These are phyloP conservation scores for Mycalesis mineus DNA, from an alignment of 2,888 invertebrate species.

Conservation along the genomic window DNA sequence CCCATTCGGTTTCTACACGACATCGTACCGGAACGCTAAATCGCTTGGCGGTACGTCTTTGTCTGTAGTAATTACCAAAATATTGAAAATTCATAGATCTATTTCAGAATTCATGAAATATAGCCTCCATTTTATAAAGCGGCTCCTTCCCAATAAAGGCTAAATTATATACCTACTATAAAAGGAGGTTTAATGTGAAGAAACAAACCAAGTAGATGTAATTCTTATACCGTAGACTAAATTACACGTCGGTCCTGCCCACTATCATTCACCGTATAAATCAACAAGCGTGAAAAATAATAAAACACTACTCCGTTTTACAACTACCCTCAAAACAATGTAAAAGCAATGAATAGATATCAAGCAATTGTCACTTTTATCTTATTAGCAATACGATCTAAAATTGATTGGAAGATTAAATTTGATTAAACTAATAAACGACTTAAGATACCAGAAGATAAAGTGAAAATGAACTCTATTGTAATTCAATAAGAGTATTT, in stretches of 20 bases:
- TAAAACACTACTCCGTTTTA: slow-evolving; percentile 16
- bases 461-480: not conserved
- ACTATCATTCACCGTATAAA: slow-evolving; percentile 15
- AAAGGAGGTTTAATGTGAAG: too few species aligned
- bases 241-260: not conserved
- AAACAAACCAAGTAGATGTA: too few species aligned
- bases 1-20: too few species aligned
- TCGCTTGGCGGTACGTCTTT: too few species aligned
- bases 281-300: slow-evolving; percentile 23
- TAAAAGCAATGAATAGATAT: not conserved
- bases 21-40: too few species aligned
- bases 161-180: too few species aligned
- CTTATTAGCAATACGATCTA: not conserved
- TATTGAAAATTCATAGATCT: too few species aligned
- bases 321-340: slow-evolving; percentile 10
- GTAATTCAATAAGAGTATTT: not conserved
- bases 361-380: not conserved
- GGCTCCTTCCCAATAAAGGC: too few species aligned
- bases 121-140: too few species aligned
- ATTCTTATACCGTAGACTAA: not conserved
- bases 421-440: not conserved
- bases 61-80: too few species aligned
- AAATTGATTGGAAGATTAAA: not conserved
- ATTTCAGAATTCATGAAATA: too few species aligned
- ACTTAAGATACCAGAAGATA: not conserved